A percentile compares a stretch with the other conserved stretches of the same genome.
Evolutionary conservation across 2,113 vertebrate species (phyloP).

Genomic region (Falcunculus frontatus): DNA sequence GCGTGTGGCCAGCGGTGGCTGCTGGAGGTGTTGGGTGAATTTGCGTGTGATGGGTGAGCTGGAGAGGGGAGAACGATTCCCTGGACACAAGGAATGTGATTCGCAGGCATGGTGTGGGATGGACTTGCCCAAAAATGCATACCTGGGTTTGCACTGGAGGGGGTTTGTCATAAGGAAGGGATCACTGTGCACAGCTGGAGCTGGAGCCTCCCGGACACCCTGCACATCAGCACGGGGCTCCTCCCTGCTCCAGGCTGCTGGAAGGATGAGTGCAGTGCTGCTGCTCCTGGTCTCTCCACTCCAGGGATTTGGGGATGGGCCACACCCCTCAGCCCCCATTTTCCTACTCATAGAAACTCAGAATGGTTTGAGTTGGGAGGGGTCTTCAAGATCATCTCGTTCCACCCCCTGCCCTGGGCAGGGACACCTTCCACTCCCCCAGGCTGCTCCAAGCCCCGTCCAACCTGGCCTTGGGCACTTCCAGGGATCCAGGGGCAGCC

Average conservation of each 20-base stretch:
- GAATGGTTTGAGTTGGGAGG: background rate
- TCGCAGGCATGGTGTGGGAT: rapidly evolving
- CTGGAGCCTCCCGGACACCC: background rate
- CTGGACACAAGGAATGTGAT: background rate
- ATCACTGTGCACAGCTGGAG: rapidly evolving
- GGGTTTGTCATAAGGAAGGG: background rate
- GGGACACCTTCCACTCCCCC: rapidly evolving
- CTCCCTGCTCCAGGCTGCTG: background rate
- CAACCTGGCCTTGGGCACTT: rapidly evolving
- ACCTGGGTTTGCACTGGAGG: rapidly evolving
- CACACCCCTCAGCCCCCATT: background rate
- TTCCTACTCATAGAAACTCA: background rate
- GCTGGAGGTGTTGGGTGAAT: background rate
- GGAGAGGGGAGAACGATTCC: background rate
- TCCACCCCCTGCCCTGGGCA: background rate
- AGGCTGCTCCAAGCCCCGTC: rapidly evolving
- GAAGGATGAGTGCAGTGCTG: background rate
- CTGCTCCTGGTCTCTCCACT: background rate
- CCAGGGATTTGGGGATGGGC: background rate
- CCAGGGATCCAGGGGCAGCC: background rate
- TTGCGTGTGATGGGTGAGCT: background rate
- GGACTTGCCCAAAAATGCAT: background rate
- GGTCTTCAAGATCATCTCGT: background rate
- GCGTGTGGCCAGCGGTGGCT: background rate
- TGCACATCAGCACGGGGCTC: rapidly evolving